These are phyloP conservation scores for Edolisoma coerulescens DNA, from an alignment of 2,113 vertebrate genomes.

Conservation along the genomic window DNA sequence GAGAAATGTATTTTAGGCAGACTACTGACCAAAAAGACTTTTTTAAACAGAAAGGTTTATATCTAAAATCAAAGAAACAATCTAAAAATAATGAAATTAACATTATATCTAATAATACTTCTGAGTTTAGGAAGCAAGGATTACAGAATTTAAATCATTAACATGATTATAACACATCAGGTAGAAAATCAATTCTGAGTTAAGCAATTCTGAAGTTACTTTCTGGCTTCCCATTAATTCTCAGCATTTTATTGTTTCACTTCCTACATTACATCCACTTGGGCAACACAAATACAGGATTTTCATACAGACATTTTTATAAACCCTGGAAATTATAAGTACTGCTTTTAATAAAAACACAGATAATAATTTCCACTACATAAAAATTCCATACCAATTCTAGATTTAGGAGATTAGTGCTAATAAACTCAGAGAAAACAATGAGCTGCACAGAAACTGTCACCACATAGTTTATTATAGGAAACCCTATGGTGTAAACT, in stretches of 20 bases:
- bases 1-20: neutral
- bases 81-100: neutral
- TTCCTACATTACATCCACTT: neutral
- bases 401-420: neutral
- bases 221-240: neutral
- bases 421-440: neutral
- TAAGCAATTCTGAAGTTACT: neutral
- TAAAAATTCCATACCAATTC: neutral
- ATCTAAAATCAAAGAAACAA: neutral
- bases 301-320: neutral
- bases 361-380: neutral
- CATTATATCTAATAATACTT: neutral
- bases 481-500: neutral
- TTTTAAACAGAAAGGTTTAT: neutral
- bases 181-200: neutral
- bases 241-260: neutral
- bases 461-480: neutral
- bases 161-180: neutral
- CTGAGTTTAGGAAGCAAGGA: neutral
- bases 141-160: neutral
- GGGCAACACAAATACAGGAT: neutral
- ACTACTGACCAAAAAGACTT: neutral
- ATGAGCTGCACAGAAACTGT: neutral
- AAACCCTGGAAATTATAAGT: neutral
- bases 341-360: neutral